These are phyloP conservation scores for Cosmopolites sordidus DNA, from an alignment of 2,888 invertebrate genomes.

Conservation along the genomic window DNA sequence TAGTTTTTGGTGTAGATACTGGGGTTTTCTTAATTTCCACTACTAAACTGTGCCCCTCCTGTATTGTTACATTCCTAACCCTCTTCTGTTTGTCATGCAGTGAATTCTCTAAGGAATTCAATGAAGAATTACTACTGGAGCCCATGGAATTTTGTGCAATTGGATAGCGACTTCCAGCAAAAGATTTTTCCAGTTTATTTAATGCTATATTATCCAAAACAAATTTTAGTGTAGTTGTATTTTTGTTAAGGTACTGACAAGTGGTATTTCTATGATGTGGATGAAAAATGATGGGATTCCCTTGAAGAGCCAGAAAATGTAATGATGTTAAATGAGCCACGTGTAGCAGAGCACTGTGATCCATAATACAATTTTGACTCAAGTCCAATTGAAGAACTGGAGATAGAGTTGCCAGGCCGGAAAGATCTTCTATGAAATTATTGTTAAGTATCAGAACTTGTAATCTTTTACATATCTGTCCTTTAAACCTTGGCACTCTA, in stretches of 20 bases:
- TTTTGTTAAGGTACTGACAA: constrained; percentile 55
- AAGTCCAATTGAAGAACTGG: constrained; percentile 58
- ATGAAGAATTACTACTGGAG: constrained; percentile 27
- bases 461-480: constrained; percentile 51
- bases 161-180: constrained; percentile 48
- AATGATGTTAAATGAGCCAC: constrained; percentile 54
- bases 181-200: constrained; percentile 52
- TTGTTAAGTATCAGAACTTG: constrained; percentile 56
- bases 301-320: constrained; percentile 54
- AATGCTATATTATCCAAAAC: constrained; percentile 54
- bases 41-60: constrained; percentile 44
- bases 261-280: constrained; percentile 56
- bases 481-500: constrained; percentile 55
- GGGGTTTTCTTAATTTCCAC: constrained; percentile 39
- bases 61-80: constrained; percentile 47
- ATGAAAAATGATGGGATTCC: constrained; percentile 62
- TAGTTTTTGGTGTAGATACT: constrained; percentile 31
- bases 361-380: constrained; percentile 59
- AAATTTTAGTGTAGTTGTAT: constrained; percentile 52
- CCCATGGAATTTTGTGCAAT: constrained; percentile 25
- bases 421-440: constrained; percentile 61
- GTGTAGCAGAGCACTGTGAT: constrained; percentile 56
- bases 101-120: constrained; percentile 25
- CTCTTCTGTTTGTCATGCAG: constrained; percentile 39
- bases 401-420: constrained; percentile 53